Evolutionary conservation across 1,140 invertebrate species (phyloP), one percentile per base, ranked within the genome.

Genomic region (Drusus annulatus): DNA sequence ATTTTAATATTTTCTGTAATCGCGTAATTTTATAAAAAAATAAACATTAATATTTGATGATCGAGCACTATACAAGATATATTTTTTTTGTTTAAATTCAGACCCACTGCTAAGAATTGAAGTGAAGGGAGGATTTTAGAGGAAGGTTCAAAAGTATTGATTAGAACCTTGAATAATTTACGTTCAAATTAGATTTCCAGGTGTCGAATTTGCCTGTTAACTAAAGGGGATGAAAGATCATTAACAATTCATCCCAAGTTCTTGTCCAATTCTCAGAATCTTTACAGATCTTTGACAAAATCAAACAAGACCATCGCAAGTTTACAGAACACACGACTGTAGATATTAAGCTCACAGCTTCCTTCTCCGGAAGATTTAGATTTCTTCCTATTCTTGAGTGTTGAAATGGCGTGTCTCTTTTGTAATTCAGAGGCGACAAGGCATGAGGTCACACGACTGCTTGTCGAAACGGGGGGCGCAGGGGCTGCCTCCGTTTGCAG

Each of bases 391-490:
- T 25, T 25, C n/a, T 56, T 56, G 54, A 10, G 54, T 56, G n/a
- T 56, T 16, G 19, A 56, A 56, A 10, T 56, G 19, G 16, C 3
- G 5, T 56, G 8, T 56, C 19, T 56, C 8, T 56, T 19, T 75
- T 31, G 15, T 3, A 13, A 8, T 65, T 74, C 51, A 79, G 15
- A 80, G 51, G 0, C 65, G 69, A 71, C 85, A 86, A 2, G 85
- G 84, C 69, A 85, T 71, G 3, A 85, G 78, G 51, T 84, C 82
- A 79, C 86, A 87, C 15, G 78, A 78, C 31, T 83, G 76, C 19
- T 84, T 85, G 54, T 89, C 85, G 7, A 89, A 76, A 17, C 86
- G 80, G n/a, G 85, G 81, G 17, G 73, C 81, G 84, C 89, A 90
- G 2, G 83, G 84, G 8, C 75, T 60, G 8, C 85, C 85, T 7